Conservation (phyloP, 2,888 invertebrate species). For the Omphaloscelis lunosa region DNA sequence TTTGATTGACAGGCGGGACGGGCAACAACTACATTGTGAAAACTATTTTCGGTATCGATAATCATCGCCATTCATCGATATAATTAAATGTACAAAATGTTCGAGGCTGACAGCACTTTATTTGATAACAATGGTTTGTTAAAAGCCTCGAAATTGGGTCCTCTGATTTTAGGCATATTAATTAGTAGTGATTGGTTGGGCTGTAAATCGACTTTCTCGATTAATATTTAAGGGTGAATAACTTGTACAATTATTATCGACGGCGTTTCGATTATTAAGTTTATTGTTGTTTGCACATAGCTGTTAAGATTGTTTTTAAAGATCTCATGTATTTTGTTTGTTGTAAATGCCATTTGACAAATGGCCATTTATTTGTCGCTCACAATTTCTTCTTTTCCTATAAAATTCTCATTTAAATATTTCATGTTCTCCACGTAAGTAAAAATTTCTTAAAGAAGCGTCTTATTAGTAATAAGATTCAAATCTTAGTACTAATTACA, state of each 20-base stretch:
- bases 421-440: not conserved
- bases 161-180: constrained; percentile 51
- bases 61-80: constrained; percentile 37
- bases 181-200: constrained; percentile 51
- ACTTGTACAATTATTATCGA: not conserved
- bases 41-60: constrained; percentile 56
- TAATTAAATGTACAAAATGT: constrained; percentile 47
- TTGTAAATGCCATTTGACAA: too few species aligned
- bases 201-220: constrained; percentile 2
- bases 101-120: constrained; percentile 39
- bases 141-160: constrained; percentile 43
- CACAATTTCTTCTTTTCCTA: not conserved
- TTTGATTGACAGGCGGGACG: constrained; percentile 78
- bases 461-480: not conserved
- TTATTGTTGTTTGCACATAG: not conserved
- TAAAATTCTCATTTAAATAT: not conserved
- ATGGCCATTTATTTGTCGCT: not conserved
- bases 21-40: constrained; percentile 66
- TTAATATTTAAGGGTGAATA: constrained; percentile 13
- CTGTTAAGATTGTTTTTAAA: not conserved
- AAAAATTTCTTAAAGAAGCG: not conserved
- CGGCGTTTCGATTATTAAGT: not conserved
- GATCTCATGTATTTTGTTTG: not conserved
- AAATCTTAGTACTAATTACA: too few species aligned
- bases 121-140: constrained; percentile 48